phyloP scores from a whole-genome alignment of 2,797 vertebrate genomes.

The Oophaga sylvatica region DNA sequence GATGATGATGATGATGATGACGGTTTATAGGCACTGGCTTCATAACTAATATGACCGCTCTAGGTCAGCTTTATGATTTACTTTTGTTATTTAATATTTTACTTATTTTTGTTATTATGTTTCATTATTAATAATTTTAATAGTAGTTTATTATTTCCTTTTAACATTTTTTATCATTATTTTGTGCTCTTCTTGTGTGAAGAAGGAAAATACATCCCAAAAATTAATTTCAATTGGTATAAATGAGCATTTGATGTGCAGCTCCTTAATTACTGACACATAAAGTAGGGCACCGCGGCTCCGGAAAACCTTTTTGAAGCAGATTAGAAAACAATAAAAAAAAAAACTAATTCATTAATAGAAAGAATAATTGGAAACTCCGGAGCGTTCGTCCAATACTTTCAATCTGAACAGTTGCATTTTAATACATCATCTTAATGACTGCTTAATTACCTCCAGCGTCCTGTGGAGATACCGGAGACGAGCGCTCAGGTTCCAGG shows the following conservation, averaged over 20 bases:
- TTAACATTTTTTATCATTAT: not conserved
- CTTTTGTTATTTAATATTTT: no score
- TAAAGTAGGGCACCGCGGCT: slow-evolving; percentile 14
- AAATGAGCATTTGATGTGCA: slow-evolving; percentile 47
- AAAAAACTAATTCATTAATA: slow-evolving; percentile 49
- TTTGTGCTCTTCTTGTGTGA: not conserved
- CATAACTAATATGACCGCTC: no score
- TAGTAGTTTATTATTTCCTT: not conserved
- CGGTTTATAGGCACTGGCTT: no score
- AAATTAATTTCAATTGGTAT: slow-evolving; percentile 41
- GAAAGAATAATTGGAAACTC: slow-evolving; percentile 44
- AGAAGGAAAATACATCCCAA: slow-evolving; percentile 13
- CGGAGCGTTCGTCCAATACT: slow-evolving; percentile 34
- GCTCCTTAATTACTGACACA: slow-evolving; percentile 48
- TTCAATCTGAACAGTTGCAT: slow-evolving; percentile 49
- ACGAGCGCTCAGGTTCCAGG: not conserved
- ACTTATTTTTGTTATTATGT: not conserved
- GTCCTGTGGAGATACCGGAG: slow-evolving; percentile 10
- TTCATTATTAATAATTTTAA: not conserved
- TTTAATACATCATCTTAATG: slow-evolving; percentile 49
- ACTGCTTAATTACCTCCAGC: slow-evolving; percentile 47
- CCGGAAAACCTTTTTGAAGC: slow-evolving; percentile 26
- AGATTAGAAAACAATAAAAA: slow-evolving; percentile 55
- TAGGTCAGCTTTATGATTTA: not conserved
- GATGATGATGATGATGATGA: no score